phyloP scores from a whole-genome alignment of 2,797 vertebrate species.

The Phaenicophaeus curvirostris region DNA sequence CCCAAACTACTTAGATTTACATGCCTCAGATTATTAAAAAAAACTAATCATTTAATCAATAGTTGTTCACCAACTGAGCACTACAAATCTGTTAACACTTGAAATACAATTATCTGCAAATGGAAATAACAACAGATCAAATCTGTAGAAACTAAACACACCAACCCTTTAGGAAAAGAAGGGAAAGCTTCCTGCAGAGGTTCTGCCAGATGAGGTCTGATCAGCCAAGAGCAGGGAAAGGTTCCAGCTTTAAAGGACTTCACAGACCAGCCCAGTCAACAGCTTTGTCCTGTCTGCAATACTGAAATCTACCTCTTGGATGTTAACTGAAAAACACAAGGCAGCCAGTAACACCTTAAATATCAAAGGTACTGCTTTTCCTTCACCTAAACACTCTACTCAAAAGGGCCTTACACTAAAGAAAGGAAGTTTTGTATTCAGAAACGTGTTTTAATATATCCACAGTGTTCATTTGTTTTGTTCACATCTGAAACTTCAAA shows the following conservation, averaged over 20 bases:
- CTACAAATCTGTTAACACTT: background rate
- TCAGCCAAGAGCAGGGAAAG: background rate
- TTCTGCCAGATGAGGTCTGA: background rate
- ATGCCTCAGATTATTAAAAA: background rate
- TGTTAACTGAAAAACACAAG: background rate
- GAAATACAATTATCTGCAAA: background rate
- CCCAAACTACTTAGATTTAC: background rate
- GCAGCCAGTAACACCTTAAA: background rate
- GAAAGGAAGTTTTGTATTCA: background rate
- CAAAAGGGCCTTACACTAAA: background rate
- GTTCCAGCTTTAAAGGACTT: background rate
- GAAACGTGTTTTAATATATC: background rate
- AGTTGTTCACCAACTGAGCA: background rate
- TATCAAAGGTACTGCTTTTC: background rate
- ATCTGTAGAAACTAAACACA: background rate
- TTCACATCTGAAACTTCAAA: background rate
- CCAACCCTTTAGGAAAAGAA: background rate
- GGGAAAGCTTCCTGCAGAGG: background rate
- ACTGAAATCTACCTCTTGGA: background rate
- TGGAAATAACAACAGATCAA: background rate
- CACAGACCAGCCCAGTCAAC: background rate
- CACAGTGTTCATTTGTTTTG: background rate
- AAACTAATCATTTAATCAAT: background rate
- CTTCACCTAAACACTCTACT: background rate
- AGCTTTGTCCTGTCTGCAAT: background rate